These are phyloP conservation scores for Molossus molossus DNA, from an alignment of 2,797 vertebrate species.

Conservation along the genomic window DNA sequence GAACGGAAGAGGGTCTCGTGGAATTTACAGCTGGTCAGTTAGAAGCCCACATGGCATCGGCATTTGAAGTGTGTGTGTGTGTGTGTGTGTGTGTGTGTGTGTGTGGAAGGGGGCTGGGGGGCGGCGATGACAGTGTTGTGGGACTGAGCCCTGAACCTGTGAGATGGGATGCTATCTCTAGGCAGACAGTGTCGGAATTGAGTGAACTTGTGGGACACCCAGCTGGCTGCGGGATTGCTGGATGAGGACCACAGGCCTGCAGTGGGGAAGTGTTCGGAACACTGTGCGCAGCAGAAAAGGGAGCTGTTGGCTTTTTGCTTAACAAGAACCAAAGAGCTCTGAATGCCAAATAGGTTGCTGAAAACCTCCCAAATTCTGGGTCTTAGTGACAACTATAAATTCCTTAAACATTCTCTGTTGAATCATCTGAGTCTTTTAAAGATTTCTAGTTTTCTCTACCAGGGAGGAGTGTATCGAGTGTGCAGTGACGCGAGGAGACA, in stretches of 20 bases:
- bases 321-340: neutral
- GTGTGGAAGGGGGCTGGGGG: rapidly evolving
- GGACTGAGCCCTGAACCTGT: neutral
- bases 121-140: neutral
- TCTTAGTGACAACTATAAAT: neutral
- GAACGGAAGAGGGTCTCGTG: neutral
- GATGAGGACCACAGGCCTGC: neutral
- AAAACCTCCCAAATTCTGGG: neutral
- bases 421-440: neutral
- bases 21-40: neutral
- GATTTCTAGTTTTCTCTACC: constrained; percentile 22
- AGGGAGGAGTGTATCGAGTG: neutral
- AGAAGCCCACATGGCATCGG: neutral
- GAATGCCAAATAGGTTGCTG: neutral
- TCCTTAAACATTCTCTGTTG: constrained; percentile 12
- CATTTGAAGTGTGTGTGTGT: neutral
- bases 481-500: neutral
- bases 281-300: neutral
- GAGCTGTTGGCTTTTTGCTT: neutral
- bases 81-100: too few relatives aligned
- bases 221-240: neutral
- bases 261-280: neutral
- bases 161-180: neutral
- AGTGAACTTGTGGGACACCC: neutral
- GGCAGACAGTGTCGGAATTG: neutral